Base-by-base conservation (phyloP, 2,113 vertebrate genomes). In the Syngnathus typhle region DNA sequence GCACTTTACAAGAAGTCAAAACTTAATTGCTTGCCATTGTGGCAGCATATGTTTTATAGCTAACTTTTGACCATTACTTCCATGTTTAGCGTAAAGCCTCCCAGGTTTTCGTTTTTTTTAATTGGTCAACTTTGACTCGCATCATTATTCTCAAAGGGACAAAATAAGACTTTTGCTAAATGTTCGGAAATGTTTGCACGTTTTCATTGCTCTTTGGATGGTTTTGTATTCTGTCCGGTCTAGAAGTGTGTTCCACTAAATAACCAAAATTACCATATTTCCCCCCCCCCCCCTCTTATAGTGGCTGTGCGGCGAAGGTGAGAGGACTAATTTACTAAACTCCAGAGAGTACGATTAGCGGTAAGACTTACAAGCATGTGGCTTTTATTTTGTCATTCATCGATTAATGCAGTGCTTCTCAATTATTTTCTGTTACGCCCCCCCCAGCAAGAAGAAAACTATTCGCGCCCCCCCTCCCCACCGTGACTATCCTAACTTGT, bases 1-100 rank as follows among this genome's bases (percentile, higher is more conserved):
- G 91, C 91, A 92, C 91, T 93, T 92, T 93, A 91, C 62, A 47
- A 87, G 59, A 87, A 85, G 77, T 82, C 67, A 76, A 85, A 89
- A 69, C 75, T 82, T 84, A 84, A 85, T 85, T 73, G 82, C 89
- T 87, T 88, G 79, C 60, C 9, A 85, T 86, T 51, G 49, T 80
- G 71, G 84, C 84, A 84, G 79, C 82, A 84, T 90, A 77, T 87
- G 75, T 89, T 89, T 84, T 84, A 86, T 83, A 79, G 79, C 58
- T 71, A 27, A 58, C 36, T 58, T 27, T 73, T 78, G 74, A 81
- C 67, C 74, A 78, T 85, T 73, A 78, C 84, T 83, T 86, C 38
- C 64, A n/a, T 87, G 84, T 84, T 81, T 66, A 83, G 77, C 79
- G 72, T 75, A 83, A 75, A 82, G 47, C 65, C 71, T 74, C 68